phyloP scores from a whole-genome alignment of 2,113 vertebrate genomes.

The Salminus brasiliensis region DNA sequence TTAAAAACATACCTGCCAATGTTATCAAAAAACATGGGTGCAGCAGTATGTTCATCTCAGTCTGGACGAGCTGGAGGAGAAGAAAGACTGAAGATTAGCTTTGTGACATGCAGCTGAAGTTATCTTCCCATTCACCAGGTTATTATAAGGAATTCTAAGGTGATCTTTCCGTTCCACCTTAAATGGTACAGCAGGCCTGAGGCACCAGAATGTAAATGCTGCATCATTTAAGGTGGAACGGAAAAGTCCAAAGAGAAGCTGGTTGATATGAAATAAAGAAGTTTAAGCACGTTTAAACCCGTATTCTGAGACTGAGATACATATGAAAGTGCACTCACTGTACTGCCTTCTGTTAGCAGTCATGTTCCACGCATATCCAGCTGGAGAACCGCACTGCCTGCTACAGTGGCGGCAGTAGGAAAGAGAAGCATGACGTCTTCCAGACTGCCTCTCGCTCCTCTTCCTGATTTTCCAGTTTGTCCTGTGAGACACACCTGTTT shows the following conservation, averaged over 20 bases:
- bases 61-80: constrained; percentile 59
- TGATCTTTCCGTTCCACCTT: too few relatives aligned
- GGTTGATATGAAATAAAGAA: too few relatives aligned
- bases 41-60: constrained; percentile 67
- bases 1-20: constrained; percentile 66
- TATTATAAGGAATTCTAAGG: too few relatives aligned
- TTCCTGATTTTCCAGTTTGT: constrained; percentile 54
- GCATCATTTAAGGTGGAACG: too few relatives aligned
- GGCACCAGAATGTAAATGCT: too few relatives aligned
- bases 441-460: background rate
- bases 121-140: too few relatives aligned
- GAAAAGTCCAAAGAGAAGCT: too few relatives aligned
- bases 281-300: too few relatives aligned
- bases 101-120: background rate
- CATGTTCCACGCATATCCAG: constrained; percentile 44
- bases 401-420: too few relatives aligned
- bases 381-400: background rate
- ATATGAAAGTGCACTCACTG: constrained; percentile 54
- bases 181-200: too few relatives aligned
- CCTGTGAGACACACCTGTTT: constrained; percentile 65
- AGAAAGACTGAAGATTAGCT: constrained; percentile 12
- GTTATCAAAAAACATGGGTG: constrained; percentile 52
- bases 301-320: too few relatives aligned
- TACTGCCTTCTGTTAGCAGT: constrained; percentile 22
- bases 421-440: background rate